Percentiles rank a stretch among this genome's conserved stretches.
Conservation (phyloP, 2,797 vertebrate genomes). For the Nasua narica region DNA sequence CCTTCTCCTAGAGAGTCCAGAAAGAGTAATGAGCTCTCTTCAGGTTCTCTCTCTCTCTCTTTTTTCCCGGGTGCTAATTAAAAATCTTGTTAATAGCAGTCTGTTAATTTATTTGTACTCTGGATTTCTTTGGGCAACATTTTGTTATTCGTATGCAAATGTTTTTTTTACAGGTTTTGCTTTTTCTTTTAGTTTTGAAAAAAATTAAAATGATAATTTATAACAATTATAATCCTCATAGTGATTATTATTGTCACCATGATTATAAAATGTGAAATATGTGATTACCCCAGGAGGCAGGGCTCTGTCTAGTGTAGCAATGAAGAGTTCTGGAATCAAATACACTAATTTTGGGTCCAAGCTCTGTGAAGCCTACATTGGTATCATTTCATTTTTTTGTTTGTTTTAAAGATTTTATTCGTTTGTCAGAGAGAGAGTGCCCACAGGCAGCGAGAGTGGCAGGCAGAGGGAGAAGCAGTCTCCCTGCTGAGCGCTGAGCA, state of each 20-base stretch:
- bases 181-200: neutral
- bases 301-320: neutral
- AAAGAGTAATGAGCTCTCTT: neutral
- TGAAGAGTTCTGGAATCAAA: neutral
- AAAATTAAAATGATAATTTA: constrained; percentile 44
- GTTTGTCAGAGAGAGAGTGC: neutral
- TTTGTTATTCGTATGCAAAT: constrained; percentile 30
- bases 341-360: neutral
- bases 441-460: neutral
- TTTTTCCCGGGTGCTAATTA: neutral
- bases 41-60: neutral
- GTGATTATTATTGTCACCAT: neutral
- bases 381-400: neutral
- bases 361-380: neutral
- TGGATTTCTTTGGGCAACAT: neutral
- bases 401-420: neutral
- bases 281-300: neutral
- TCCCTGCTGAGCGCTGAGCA: too few relatives aligned
- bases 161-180: constrained; percentile 17
- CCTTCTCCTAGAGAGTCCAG: constrained; percentile 19
- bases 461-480: too few relatives aligned
- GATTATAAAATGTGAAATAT: neutral
- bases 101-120: constrained; percentile 30
- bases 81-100: constrained; percentile 44
- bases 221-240: neutral